Evolutionary conservation across 2,888 invertebrate genomes (phyloP).

Genomic region (Tricholauxania praeusta): DNA sequence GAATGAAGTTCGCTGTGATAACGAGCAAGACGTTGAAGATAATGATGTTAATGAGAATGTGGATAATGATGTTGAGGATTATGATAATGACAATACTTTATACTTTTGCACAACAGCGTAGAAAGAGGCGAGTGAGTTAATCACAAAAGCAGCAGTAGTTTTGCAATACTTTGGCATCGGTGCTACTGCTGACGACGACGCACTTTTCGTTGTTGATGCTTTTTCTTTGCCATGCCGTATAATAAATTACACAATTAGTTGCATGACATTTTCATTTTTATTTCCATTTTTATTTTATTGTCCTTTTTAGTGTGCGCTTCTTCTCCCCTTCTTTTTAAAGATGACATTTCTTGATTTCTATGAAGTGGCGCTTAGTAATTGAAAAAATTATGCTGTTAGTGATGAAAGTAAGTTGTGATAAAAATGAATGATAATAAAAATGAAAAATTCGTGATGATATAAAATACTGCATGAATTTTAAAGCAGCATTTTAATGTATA

Average conservation of each 20-base stretch:
- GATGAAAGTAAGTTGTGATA: not conserved
- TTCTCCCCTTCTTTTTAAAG: no score
- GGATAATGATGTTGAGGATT: not conserved
- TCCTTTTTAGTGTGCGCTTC: no score
- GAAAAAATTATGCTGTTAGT: not conserved
- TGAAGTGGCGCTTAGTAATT: not conserved
- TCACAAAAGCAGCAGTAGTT: not conserved
- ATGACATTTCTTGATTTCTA: no score
- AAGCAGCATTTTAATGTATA: not conserved
- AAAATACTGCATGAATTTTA: no score
- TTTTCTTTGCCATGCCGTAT: not conserved
- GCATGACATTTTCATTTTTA: not conserved
- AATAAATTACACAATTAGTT: constrained; percentile 12
- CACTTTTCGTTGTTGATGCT: not conserved
- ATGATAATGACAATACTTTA: constrained; percentile 2
- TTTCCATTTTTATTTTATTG: not conserved
- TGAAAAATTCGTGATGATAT: not conserved
- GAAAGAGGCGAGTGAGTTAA: not conserved
- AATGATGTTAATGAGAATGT: not conserved
- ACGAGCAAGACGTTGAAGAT: not conserved
- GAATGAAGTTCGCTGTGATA: not conserved
- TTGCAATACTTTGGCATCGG: not conserved
- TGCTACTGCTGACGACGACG: no score
- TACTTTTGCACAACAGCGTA: not conserved
- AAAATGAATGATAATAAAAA: not conserved